Percentiles rank a stretch among this genome's conserved stretches.
phyloP scores from a whole-genome alignment of 1,140 invertebrate genomes.

The Anthonomus grandis region DNA sequence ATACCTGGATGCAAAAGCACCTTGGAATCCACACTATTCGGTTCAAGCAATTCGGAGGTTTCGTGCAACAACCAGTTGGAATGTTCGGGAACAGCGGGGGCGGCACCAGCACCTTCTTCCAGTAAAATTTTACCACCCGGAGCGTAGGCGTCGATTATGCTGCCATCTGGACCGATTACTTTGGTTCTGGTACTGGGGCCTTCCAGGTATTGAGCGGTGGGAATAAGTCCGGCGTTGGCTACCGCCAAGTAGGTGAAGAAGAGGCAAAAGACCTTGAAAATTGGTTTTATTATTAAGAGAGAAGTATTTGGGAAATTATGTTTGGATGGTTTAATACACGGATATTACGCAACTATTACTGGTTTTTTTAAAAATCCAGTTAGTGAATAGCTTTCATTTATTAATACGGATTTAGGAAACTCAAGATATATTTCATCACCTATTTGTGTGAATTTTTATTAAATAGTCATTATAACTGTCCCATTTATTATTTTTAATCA shows the following conservation, averaged over 20 bases:
- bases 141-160: constrained; percentile 32
- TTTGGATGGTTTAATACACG: no score
- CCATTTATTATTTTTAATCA: no score
- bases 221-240: constrained; percentile 27
- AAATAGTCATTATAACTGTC: no score
- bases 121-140: constrained; percentile 34
- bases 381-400: no score
- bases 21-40: neutral
- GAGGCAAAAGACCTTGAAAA: neutral
- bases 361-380: no score
- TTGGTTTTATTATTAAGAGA: no score
- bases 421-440: no score
- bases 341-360: no score
- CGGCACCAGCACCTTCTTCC: constrained; percentile 28
- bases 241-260: constrained; percentile 22
- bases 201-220: constrained; percentile 30
- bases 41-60: neutral
- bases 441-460: no score
- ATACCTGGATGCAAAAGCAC: constrained; percentile 9
- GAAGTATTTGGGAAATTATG: no score
- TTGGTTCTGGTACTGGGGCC: constrained; percentile 35
- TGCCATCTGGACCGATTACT: constrained; percentile 37
- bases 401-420: no score
- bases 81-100: constrained; percentile 22
- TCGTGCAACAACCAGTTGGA: neutral